Evolutionary conservation across 1,140 invertebrate genomes (phyloP), one percentile per base, ranked within the genome.

Genomic region (Papilio glaucus): DNA sequence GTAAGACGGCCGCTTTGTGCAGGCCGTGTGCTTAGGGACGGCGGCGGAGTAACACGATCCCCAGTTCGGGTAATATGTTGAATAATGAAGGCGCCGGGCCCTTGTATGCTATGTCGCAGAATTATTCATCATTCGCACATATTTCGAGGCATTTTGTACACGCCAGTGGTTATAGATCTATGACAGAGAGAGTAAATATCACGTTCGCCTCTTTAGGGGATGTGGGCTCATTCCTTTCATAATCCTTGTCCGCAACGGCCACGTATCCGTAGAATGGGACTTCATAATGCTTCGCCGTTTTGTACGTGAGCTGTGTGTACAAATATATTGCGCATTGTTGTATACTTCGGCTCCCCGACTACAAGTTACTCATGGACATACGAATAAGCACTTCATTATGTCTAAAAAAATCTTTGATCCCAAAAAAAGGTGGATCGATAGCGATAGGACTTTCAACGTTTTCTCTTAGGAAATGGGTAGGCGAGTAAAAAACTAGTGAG

Each of bases 291-390:
- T 57, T 12, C 45, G 15, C 18, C 45, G 45, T 49, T 21, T 18
- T 4, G 18, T 57, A 57, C 49, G 49, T 57, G 49, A 57, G 12
- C 49, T 24, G 49, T 24, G 10, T 57, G 21, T 10, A 18, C 49
- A 57, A 57, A 57, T 26, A 26, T 57, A 57, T 24, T 24, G 24
- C 49, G 18, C 49, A 57, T 57, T 57, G 49, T 57, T 57, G 49
- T 57, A 26, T 24, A 57, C 24, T 57, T 57, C 21, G 49, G 49
- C 49, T 57, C 49, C 21, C 18, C 45, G 15, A 49, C 45, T 49
- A 49, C 45, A 9, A 13, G 8, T 45, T 7, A 7, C 42, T 42
- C 41, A 12, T n/a, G 41, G 9, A 42, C 9, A 49, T 21, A 49
- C 45, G 10, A 49, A 49, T 49, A 49, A 10, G 45, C 45, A 49